phyloP scores from a whole-genome alignment of 2,797 vertebrate genomes.

The Anableps anableps region DNA sequence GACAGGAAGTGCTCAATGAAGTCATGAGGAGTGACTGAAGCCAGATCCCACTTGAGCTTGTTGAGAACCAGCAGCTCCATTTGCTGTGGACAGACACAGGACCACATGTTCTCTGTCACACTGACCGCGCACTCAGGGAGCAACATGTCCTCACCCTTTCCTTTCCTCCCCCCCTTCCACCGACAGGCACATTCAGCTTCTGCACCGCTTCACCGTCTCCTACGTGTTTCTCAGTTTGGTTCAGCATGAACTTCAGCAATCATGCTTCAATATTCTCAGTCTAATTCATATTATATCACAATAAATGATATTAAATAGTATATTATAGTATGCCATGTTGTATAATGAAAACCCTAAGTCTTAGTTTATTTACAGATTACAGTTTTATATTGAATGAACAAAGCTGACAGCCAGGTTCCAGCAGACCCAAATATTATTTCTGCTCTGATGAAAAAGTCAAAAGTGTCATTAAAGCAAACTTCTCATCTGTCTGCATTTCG shows the following conservation, averaged over 20 bases:
- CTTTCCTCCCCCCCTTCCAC: not conserved
- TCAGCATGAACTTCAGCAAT: not conserved
- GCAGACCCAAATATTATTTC: not conserved
- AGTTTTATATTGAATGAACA: not conserved
- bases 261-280: too few species aligned
- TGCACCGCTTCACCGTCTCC: not conserved
- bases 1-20: conserved; percentile 99
- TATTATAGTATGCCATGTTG: not conserved
- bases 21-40: conserved; percentile 95
- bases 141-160: not conserved
- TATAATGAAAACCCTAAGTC: not conserved
- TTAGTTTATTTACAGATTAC: not conserved
- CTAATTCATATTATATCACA: not conserved
- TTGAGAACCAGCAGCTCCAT: conserved; percentile 97
- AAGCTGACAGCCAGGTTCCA: not conserved
- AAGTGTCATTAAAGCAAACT: not conserved
- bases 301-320: not conserved
- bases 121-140: not conserved
- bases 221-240: not conserved
- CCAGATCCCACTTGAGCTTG: conserved; percentile 99
- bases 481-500: conserved; percentile 17
- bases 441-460: not conserved
- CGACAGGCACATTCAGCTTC: not conserved
- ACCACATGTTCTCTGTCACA: conserved; percentile 45
- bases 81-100: conserved; percentile 83